Conservation (phyloP, 2,888 invertebrate species). For the Drosophila borealis region DNA sequence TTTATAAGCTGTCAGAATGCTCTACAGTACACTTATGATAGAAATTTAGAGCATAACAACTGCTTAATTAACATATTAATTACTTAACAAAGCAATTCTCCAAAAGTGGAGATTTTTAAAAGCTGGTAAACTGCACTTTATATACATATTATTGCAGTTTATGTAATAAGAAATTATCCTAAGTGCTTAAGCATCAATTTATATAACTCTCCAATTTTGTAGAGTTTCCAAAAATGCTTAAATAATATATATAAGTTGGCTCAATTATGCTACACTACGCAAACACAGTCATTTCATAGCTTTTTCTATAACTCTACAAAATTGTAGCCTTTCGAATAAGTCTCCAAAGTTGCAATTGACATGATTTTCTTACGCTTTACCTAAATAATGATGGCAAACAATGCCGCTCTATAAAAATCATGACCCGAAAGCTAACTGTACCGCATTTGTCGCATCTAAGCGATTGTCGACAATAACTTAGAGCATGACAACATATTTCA, state of each 20-base stretch:
- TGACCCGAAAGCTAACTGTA: slow-evolving; percentile 47
- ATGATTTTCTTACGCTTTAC: neutral
- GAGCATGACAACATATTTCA: slow-evolving; percentile 75
- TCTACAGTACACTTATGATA: too few species aligned
- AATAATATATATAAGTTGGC: neutral
- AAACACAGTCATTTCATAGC: too few species aligned
- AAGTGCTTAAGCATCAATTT: neutral
- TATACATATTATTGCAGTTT: neutral
- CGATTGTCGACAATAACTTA: slow-evolving; percentile 53
- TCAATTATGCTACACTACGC: too few species aligned
- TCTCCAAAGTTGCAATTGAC: slow-evolving; percentile 6
- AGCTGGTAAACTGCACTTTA: neutral
- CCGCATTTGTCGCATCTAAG: slow-evolving; percentile 65
- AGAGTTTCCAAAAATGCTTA: slow-evolving; percentile 5
- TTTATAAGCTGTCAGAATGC: neutral
- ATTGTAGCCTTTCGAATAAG: slow-evolving; percentile 2
- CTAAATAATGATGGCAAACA: slow-evolving; percentile 7
- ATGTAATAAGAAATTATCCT: neutral
- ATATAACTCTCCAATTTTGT: slow-evolving; percentile 20
- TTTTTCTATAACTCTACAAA: slow-evolving; percentile 1
- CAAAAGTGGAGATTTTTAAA: slow-evolving; percentile 7
- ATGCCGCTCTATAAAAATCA: slow-evolving; percentile 21
- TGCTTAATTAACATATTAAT: neutral
- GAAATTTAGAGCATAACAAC: too few species aligned
- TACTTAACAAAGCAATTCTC: neutral